Base-by-base conservation (phyloP, 2,797 vertebrate species). In the Antennarius maculatus region DNA sequence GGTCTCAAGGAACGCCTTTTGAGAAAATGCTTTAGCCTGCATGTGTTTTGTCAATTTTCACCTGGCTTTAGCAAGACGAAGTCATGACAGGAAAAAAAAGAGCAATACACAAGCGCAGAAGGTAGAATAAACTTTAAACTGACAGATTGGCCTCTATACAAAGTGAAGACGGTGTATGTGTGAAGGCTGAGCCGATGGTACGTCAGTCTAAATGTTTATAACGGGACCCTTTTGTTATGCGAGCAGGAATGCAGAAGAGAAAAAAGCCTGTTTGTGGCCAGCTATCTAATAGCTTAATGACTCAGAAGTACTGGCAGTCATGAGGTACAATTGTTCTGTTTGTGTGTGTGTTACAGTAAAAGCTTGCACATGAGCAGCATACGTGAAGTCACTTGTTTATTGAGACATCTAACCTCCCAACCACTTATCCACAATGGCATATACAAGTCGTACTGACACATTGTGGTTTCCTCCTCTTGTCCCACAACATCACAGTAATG, bases 161-260 rank as follows among this genome's bases (percentile, higher is more conserved):
- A 66, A 73, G 66, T 48, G 60, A 66, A 55, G 54, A 54, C 45
- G 41, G 50, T 8, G 31, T 61, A 29, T 69, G 70, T 76, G 77
- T 39, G 74, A 81, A 69, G 72, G 67, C 64, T 49, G 62, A 43
- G 80, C 72, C 65, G 82, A 86, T 80, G 83, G 78, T 63, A 58
- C 77, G 81, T 68, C 56, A 84, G 80, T 78, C 73, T 88, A 88
- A 91, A 90, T 88, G 89, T 92, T 92, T 91, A 91, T 66, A 78
- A 42, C 74, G 66, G 43, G 69, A 67, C n/a, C 74, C 76, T 74
- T 80, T 87, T 80, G 86, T 80, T 86, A 66, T 77, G 72, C 74
- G 79, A 73, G 63, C 54, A 90, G 67, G 87, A 92, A 89, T 90
- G 86, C 70, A 69, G 72, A 67, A 67, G 45, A 77, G 68, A 87